Percentiles rank a stretch among this genome's conserved stretches.
Conservation (phyloP, 2,797 vertebrate genomes). For the Chaetophractus vellerosus region DNA sequence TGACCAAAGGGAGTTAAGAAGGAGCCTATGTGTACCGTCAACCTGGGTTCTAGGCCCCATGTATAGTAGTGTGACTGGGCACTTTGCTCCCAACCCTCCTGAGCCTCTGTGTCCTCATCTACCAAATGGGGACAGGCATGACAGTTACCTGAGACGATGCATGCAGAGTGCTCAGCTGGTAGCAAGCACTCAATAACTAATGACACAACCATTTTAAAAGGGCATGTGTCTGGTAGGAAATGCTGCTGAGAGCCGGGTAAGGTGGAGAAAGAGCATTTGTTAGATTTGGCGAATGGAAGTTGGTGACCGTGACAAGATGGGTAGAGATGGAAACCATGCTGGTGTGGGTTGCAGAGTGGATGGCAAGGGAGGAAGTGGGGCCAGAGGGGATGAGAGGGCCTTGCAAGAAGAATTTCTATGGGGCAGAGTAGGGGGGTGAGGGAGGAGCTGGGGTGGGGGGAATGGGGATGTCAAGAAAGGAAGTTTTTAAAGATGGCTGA, state of each 20-base stretch:
- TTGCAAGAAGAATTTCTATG: not conserved
- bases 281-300: fast-evolving
- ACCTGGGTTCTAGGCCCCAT: fast-evolving
- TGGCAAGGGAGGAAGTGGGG: not conserved
- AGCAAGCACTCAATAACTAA: not conserved
- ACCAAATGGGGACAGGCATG: not conserved
- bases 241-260: not conserved
- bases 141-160: no score
- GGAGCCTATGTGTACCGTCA: fast-evolving
- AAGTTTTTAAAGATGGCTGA: not conserved
- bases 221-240: not conserved
- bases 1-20: not conserved
- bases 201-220: not conserved
- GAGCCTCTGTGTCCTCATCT: not conserved
- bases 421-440: not conserved
- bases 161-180: not conserved
- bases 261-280: no score
- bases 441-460: not conserved
- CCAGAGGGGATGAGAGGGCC: no score
- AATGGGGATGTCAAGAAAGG: fast-evolving
- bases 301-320: not conserved
- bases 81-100: not conserved
- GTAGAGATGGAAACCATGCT: not conserved
- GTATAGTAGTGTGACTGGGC: not conserved
- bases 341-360: not conserved